These are phyloP conservation scores for Iphiclides podalirius DNA, from an alignment of 2,888 invertebrate genomes.

Conservation along the genomic window DNA sequence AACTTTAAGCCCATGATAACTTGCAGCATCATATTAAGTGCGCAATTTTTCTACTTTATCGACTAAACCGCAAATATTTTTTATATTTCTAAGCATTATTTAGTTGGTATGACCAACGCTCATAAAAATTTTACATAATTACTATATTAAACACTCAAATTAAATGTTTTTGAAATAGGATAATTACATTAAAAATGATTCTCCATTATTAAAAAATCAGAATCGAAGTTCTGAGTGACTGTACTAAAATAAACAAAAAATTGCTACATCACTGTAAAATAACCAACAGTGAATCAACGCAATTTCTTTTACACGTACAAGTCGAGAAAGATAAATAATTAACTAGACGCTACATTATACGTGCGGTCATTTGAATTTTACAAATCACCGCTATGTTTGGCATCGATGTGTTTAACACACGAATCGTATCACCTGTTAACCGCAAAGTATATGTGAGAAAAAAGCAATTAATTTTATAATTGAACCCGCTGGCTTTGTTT, in stretches of 20 bases:
- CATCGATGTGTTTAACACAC: constrained; percentile 7
- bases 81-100: too few species aligned
- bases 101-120: too few species aligned
- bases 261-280: constrained; percentile 25
- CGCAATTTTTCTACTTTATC: too few species aligned
- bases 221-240: not conserved
- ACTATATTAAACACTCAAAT: too few species aligned
- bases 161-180: too few species aligned
- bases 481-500: constrained; percentile 20
- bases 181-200: too few species aligned
- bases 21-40: too few species aligned
- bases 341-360: constrained; percentile 8
- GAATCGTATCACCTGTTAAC: constrained; percentile 17
- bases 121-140: too few species aligned
- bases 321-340: constrained; percentile 18
- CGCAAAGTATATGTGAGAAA: constrained; percentile 17
- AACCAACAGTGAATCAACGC: constrained; percentile 16
- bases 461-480: constrained; percentile 18
- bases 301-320: constrained; percentile 26
- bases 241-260: not conserved
- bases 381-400: constrained; percentile 20
- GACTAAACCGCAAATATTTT: too few species aligned
- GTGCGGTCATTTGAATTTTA: constrained; percentile 12
- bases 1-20: too few species aligned
- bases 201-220: too few species aligned